Evolutionary conservation across 1,140 invertebrate species (phyloP).

Genomic region (Physella acuta): DNA sequence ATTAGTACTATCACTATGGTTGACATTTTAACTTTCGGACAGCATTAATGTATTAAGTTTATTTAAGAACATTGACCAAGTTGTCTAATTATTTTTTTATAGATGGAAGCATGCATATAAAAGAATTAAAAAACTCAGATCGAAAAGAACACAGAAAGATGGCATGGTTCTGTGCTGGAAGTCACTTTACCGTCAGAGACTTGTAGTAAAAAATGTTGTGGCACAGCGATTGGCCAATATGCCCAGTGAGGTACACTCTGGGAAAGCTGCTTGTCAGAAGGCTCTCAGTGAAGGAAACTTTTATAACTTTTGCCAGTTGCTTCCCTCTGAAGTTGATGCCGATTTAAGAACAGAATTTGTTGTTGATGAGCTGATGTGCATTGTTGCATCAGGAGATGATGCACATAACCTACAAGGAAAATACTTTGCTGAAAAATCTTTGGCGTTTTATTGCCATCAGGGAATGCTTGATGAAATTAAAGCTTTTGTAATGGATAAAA

Average conservation of each 20-base stretch:
- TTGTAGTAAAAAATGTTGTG: neutral
- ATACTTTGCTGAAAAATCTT: constrained; percentile 13
- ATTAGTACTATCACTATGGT: too few relatives aligned
- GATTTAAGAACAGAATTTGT: neutral
- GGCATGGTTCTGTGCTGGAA: constrained; percentile 2
- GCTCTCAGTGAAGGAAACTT: neutral
- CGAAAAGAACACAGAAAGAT: too few relatives aligned
- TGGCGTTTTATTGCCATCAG: constrained; percentile 2
- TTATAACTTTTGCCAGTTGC: neutral
- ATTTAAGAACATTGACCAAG: too few relatives aligned
- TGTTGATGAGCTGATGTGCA: neutral
- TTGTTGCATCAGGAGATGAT: neutral
- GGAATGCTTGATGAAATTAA: neutral
- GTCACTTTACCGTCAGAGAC: neutral
- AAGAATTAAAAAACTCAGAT: too few relatives aligned
- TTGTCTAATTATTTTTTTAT: too few relatives aligned
- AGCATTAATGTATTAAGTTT: too few relatives aligned
- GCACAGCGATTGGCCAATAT: neutral
- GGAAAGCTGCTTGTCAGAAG: neutral
- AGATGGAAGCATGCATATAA: too few relatives aligned
- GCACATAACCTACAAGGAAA: neutral
- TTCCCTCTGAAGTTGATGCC: neutral
- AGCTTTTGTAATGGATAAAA: neutral
- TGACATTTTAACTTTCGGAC: too few relatives aligned
- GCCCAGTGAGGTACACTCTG: neutral